A percentile compares a stretch with the other conserved stretches of the same genome.
phyloP scores from a whole-genome alignment of 2,113 vertebrate species.

The Tylochromis polylepis region DNA sequence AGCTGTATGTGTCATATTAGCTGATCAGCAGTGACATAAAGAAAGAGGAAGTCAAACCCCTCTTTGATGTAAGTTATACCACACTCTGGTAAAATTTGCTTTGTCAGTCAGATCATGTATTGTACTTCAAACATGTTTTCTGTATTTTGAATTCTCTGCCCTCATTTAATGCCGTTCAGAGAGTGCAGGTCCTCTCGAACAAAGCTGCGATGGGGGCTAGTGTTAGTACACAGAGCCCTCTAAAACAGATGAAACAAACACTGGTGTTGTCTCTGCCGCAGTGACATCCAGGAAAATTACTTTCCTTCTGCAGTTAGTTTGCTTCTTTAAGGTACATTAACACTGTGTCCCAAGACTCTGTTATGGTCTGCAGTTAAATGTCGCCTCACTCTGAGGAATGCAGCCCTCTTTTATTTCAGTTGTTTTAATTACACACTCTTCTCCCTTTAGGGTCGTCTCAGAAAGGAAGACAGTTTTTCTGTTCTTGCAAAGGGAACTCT shows the following conservation, averaged over 20 bases:
- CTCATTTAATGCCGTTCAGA: background rate
- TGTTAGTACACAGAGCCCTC: background rate
- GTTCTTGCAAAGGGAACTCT: background rate
- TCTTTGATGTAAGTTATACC: background rate
- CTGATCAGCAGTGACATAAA: rapidly evolving
- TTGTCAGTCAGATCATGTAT: rapidly evolving
- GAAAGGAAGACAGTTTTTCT: background rate
- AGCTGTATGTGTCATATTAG: background rate
- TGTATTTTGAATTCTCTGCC: rapidly evolving
- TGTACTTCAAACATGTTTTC: rapidly evolving
- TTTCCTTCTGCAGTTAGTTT: background rate
- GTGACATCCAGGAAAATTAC: rapidly evolving
- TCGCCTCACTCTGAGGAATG: background rate
- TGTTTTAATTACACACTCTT: background rate
- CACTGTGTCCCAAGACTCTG: background rate
- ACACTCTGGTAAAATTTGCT: background rate
- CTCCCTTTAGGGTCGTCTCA: background rate
- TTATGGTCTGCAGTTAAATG: rapidly evolving
- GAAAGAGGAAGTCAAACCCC: background rate
- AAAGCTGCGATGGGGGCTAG: background rate
- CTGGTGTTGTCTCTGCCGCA: background rate
- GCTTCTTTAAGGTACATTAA: background rate
- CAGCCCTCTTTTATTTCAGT: background rate
- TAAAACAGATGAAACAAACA: background rate
- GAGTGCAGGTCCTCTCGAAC: background rate